Evolutionary conservation across 2,888 invertebrate species (phyloP), one percentile per base, ranked within the genome.

Genomic region (Calliopum simillimum): DNA sequence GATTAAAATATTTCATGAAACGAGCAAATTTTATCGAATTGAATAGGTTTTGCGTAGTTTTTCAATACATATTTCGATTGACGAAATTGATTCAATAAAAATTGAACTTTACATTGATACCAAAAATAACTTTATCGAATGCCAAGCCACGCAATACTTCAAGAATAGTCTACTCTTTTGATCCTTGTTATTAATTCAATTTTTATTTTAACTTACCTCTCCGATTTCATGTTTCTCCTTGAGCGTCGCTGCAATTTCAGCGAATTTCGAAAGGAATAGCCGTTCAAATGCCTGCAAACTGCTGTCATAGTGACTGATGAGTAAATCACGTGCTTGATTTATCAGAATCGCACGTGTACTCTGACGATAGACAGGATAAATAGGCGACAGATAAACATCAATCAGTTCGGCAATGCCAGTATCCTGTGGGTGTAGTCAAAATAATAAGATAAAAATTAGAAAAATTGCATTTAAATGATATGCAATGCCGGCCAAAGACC

Each of bases 301-400:
- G 59, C 91, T 91, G 75, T 88, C 89, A 85, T 90, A 92, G 77
- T 89, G 89, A 81, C 90, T 90, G 65, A 91, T 89, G 77, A 92
- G 88, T 72, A 92, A 86, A 84, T 91, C 91, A 79, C 91, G 88
- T 67, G 92, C 92, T 86, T 92, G 91, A 68, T 91, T 88, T 77
- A 91, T 88, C 82, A 92, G 87, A 79, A 90, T 88, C 79, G 88
- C 88, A 78, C 88, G 87, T 71, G 89, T 88, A 79, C 88, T 86
- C 74, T 88, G 87, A 75, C 77, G 80, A 81, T 89, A 91, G 80
- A 90, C 88, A 74, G 89, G 88, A 85, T 91, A 92, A 81, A 91
- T 88, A 76, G 88, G 87, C 64, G 90, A 89, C 78, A 92, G 88
- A 85, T 91, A 89, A 79, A 86, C 88, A 79, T 91, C 90, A 77